Conservation (phyloP, 2,797 vertebrate genomes). For the Momotus momota region DNA sequence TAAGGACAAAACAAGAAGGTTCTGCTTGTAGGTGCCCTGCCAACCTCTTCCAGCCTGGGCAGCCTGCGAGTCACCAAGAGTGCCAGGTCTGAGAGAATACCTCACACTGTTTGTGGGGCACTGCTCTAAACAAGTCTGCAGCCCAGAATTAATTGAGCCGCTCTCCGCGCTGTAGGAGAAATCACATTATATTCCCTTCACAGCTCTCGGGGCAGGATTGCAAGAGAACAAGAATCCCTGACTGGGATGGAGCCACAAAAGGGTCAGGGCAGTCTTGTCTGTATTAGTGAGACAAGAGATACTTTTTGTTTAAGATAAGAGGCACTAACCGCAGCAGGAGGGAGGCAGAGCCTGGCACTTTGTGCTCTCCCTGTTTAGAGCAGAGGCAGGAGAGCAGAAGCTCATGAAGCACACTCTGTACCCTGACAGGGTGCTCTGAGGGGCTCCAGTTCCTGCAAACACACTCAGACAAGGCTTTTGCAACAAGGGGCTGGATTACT, state of each 20-base stretch:
- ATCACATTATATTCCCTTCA: neutral
- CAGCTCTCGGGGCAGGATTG: neutral
- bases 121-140: neutral
- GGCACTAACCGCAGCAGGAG: neutral
- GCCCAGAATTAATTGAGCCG: neutral
- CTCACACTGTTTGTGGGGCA: neutral
- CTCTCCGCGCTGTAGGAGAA: neutral
- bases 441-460: neutral
- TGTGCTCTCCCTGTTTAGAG: neutral
- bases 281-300: neutral
- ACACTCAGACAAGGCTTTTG: neutral
- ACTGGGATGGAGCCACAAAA: neutral
- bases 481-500: too few species aligned
- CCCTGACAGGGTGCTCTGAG: neutral
- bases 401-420: neutral
- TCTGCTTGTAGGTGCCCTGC: neutral
- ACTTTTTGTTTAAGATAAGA: neutral
- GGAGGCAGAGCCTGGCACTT: neutral
- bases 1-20: neutral
- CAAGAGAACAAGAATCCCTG: neutral
- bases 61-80: rapidly evolving
- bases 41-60: neutral
- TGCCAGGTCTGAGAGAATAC: neutral
- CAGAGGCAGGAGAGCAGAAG: neutral
- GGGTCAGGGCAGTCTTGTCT: neutral